Base-by-base conservation (phyloP, 30 jellyfish, hydroid and myxozoan species). In the Morbakka virulenta region DNA sequence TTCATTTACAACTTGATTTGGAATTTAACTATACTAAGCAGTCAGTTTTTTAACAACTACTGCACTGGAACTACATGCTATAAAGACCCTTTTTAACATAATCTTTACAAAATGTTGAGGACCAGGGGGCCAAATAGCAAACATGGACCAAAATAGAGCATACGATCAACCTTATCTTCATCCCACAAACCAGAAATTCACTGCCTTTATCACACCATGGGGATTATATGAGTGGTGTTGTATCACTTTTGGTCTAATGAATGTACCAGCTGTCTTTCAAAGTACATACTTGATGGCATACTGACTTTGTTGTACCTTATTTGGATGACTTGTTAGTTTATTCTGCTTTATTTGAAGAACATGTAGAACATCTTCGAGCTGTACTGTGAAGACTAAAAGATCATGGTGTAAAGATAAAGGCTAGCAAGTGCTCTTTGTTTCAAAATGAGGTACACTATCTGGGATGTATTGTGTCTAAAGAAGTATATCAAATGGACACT, bases 301-400 rank as follows among this genome's bases (percentile, higher is more conserved):
- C n/a, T n/a, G n/a, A n/a, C n/a, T 80, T 80, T 23, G 84, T 82
- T 3, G 77, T 79, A 13, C 83, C 89, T 17, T 79, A 79, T 62
- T 34, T 79, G 17, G 89, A 79, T 50, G 89, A 79, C 50, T 69
- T 65, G 25, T 51, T 79, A 1, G 89, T 67, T 1, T 79, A 41
- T 66, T 79, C 52, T 34, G 83, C 0, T 64, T 50, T 50, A 2
- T 79, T 61, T n/a, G 64, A 79, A n/a, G 65, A 52, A 50, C 84
- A 75, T 41, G 68, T 65, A 33, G 0, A 2, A 27, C 84, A 79
- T 64, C 74, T 79, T 1, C 64, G 52, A 29, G 28, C 50, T 36
- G 82, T 79, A 20, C 84, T 79, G 1, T 76, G 67, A 30, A 41
- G 53, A 65, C 32, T 79, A 4, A 53, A 52, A 48, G 62, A 36